Base-by-base conservation (phyloP, 2,113 vertebrate species). In the Onychorhynchus coronatus region DNA sequence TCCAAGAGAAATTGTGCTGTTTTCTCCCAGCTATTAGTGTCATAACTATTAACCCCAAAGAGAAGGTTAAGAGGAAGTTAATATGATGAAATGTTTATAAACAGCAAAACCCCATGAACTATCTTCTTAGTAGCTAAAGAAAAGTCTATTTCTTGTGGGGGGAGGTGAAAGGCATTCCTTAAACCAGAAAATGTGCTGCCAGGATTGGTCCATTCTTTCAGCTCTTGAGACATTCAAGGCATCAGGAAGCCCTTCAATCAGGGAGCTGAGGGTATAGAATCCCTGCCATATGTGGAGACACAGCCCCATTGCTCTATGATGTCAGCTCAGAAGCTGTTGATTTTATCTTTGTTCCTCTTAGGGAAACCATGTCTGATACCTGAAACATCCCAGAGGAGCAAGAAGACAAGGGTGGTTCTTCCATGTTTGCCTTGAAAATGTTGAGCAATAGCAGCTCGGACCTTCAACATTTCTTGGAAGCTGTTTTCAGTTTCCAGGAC, bases 381-480 rank as follows among this genome's bases (percentile, higher is more conserved):
- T 49, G 52, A 83, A 79, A 65, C 41, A 58, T 71, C 76, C 28
- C 24, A 14, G 83, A 80, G 50, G 24, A 47, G 33, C 30, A 77
- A 76, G 85, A 72, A 82, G 58, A 22, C 72, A 52, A 70, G 25
- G 17, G 21, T 5, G 2, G 2, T 70, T 76, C 71, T 65, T 73
- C 55, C 30, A 23, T n/a, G 27, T 56, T 73, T 61, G 84, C 66
- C 66, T 79, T 58, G 68, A 81, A 84, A 91, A 50, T 0, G 20
- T 47, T 88, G 67, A 93, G 72, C 55, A 92, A 52, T 17, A 66
- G 59, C 72, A 68, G 25, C 70, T 93, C 0, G 7, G 85, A 65
- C 52, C 81, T 84, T 92, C 68, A 33, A 3, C 13, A 2, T 83
- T 97, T 96, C 96, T 95, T 92, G 88, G 95, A 97, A 96, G 80